Base-by-base conservation (phyloP, 1,140 invertebrate genomes). In the Drosophila pandora region DNA sequence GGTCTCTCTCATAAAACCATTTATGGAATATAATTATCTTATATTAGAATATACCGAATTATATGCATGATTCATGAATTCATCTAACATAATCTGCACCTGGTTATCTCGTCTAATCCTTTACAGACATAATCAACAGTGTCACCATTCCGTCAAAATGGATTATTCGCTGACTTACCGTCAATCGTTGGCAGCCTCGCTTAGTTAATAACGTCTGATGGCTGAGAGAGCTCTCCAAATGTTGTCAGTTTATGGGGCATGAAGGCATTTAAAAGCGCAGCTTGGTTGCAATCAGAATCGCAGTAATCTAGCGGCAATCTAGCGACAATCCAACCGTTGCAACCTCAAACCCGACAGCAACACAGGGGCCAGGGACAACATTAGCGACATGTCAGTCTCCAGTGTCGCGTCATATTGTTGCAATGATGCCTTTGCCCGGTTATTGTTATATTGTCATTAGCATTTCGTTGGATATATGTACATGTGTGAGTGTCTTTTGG, bases 361-460 rank as follows among this genome's bases (percentile, higher is more conserved):
- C 45, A 39, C 64, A 28, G 9, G 21, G 32, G 60, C 25, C 25
- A 6, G 6, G 34, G 34, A 32, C 55, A 49, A 75, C 78, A 87
- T 85, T 87, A 87, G 69, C 82, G 78, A 75, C 41, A 61, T 75
- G 82, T 77, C 81, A 76, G 70, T 71, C 63, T 37, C 30, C 59
- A 50, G 48, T 63, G 65, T 37, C 76, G 34, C 34, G 78, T 87
- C 82, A 87, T 67, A 67, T 75, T 85, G 78, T 56, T 87, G 82
- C 82, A 82, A 75, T 74, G 67, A 74, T 65, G 73, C 76, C 71
- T 65, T 53, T 43, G 37, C n/a, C 10, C 58, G 55, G 74, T 85
- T 85, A 85, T 85, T 85, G 82, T 85, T 88, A 87, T 82, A 82
- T 76, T 88, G 83, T 87, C 82, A 87, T 87, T 87, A 87, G 78